Evolutionary conservation across 2,888 invertebrate genomes (phyloP).

Genomic region (Napeogenes inachia): DNA sequence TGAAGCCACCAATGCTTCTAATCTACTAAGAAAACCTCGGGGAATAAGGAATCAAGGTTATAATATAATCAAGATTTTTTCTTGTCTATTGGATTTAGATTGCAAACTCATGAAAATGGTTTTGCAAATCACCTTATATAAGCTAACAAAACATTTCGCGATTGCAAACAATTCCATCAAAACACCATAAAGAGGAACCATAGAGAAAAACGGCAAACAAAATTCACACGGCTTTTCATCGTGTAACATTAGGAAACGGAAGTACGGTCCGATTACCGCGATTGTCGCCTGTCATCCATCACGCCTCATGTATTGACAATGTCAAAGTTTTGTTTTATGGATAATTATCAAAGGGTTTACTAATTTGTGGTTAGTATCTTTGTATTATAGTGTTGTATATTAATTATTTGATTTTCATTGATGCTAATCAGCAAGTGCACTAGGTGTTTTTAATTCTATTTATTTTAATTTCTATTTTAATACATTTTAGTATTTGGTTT

Average conservation of each 20-base stretch:
- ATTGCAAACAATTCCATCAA: background rate
- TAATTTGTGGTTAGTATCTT: background rate
- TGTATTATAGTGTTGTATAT: background rate
- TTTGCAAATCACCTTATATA: background rate
- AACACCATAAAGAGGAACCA: conserved; percentile 3
- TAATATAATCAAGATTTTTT: background rate
- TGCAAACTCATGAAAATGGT: too few species aligned
- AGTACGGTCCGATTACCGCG: conserved; percentile 56
- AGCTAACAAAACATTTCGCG: background rate
- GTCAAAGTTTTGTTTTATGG: background rate
- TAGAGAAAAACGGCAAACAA: background rate
- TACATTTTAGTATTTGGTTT: background rate
- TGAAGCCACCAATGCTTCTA: conserved; percentile 9
- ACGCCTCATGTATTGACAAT: conserved; percentile 40
- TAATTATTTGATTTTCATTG: background rate
- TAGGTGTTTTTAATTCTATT: too few species aligned
- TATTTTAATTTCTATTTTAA: background rate
- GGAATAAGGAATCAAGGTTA: background rate
- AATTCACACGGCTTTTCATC: conserved; percentile 34
- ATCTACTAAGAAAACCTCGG: background rate
- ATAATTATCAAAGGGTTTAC: background rate
- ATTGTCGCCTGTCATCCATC: conserved; percentile 49
- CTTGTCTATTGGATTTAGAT: background rate
- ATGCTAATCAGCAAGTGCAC: too few species aligned
- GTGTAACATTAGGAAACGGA: conserved; percentile 58